A percentile compares a stretch with the other conserved stretches of the same genome.
Conservation (phyloP, 2,113 vertebrate genomes). For the Oryctolagus cuniculus region DNA sequence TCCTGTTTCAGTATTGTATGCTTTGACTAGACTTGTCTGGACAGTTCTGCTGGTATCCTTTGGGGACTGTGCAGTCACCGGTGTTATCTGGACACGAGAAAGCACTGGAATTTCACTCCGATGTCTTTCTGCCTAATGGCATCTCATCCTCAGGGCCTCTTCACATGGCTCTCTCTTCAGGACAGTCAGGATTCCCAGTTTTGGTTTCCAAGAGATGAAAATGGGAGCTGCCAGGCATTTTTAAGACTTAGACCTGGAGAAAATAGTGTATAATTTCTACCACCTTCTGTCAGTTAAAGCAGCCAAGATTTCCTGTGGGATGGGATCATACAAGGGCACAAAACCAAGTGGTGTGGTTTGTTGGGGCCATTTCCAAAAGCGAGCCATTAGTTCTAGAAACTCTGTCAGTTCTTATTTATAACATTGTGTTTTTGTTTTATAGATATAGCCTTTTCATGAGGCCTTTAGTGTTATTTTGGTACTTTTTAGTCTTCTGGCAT, state of each 20-base stretch:
- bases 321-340: neutral
- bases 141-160: neutral
- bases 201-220: neutral
- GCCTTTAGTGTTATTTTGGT: neutral
- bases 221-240: neutral
- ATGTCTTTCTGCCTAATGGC: neutral
- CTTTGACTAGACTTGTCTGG: neutral
- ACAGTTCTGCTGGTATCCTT: neutral
- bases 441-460: neutral
- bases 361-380: neutral
- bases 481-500: neutral
- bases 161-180: neutral
- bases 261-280: neutral
- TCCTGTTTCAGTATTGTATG: neutral
- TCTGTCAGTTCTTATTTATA: neutral
- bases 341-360: neutral
- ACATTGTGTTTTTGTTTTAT: neutral
- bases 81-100: neutral
- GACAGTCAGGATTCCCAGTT: neutral
- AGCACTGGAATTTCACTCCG: rapidly evolving
- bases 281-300: neutral
- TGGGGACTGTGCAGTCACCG: neutral
- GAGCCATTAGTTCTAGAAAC: neutral
- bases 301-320: neutral
- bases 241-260: neutral